phyloP scores from a whole-genome alignment of 2,113 vertebrate species.

The Mobula birostris region DNA sequence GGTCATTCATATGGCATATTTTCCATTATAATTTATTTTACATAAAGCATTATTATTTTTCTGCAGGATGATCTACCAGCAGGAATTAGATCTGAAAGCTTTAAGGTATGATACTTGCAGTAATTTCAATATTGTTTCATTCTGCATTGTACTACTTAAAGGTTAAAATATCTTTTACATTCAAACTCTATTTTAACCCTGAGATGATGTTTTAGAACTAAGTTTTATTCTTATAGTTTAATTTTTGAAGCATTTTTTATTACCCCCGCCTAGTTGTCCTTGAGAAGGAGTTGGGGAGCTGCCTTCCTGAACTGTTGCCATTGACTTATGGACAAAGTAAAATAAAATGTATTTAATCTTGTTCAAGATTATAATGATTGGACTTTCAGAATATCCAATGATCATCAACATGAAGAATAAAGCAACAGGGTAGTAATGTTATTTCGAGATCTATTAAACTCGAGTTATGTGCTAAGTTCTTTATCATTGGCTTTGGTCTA shows the following conservation, averaged over 20 bases:
- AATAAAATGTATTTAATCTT: background rate
- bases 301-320: background rate
- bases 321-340: background rate
- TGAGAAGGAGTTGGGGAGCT: too few species aligned
- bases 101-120: slow-evolving; percentile 61
- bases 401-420: background rate
- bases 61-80: slow-evolving; percentile 75
- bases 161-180: slow-evolving; percentile 35
- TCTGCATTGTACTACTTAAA: background rate
- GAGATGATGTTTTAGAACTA: background rate
- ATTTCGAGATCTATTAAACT: background rate
- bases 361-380: background rate
- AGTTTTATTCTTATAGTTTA: background rate
- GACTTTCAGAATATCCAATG: background rate
- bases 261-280: too few species aligned
- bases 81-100: slow-evolving; percentile 64
- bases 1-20: background rate
- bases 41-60: slow-evolving; percentile 34
- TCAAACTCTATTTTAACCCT: background rate
- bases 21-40: background rate
- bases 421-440: background rate
- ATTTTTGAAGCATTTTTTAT: too few species aligned
- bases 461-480: background rate
- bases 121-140: background rate
- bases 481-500: background rate